These are phyloP conservation scores for Melanotaenia duboulayi DNA, from an alignment of 2,113 vertebrate species.

Conservation along the genomic window DNA sequence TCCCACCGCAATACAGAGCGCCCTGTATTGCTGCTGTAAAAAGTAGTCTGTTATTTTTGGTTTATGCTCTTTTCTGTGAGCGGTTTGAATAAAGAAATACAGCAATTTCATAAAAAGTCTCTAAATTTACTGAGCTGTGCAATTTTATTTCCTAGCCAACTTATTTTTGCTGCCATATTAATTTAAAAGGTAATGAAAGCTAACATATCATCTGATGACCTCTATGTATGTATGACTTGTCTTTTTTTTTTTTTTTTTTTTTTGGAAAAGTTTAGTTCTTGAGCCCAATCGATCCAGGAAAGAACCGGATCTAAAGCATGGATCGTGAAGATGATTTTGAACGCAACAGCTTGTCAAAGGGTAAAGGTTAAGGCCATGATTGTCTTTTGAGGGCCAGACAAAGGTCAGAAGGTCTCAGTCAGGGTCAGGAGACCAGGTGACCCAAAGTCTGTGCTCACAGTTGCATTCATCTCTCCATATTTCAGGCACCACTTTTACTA, in stretches of 20 bases:
- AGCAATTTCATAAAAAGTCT: conserved; percentile 25
- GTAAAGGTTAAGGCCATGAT: conserved; percentile 81
- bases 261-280: conserved; percentile 26
- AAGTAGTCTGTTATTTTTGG: conserved; percentile 60
- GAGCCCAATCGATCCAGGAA: conserved; percentile 63
- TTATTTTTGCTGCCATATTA: conserved; percentile 7
- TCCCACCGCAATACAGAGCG: conserved; percentile 55
- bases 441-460: conserved; percentile 60
- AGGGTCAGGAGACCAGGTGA: conserved; percentile 78
- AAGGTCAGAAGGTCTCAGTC: conserved; percentile 75
- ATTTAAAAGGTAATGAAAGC: conserved; percentile 1
- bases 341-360: conserved; percentile 80
- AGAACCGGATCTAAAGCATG: conserved; percentile 52
- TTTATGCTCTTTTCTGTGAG: conserved; percentile 44
- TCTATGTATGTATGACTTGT: conserved; percentile 26
- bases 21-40: conserved; percentile 42
- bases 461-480: conserved; percentile 35
- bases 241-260: conserved; percentile 43
- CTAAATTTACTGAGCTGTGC: conserved; percentile 21
- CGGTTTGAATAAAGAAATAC: conserved; percentile 53
- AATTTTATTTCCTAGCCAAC: background rate
- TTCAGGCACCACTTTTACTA: conserved; percentile 13
- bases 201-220: conserved; percentile 19
- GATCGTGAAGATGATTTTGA: conserved; percentile 56
- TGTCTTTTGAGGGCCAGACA: conserved; percentile 71